Evolutionary conservation across 2,113 vertebrate genomes (phyloP).

Genomic region (Macheiramphus alcinus): DNA sequence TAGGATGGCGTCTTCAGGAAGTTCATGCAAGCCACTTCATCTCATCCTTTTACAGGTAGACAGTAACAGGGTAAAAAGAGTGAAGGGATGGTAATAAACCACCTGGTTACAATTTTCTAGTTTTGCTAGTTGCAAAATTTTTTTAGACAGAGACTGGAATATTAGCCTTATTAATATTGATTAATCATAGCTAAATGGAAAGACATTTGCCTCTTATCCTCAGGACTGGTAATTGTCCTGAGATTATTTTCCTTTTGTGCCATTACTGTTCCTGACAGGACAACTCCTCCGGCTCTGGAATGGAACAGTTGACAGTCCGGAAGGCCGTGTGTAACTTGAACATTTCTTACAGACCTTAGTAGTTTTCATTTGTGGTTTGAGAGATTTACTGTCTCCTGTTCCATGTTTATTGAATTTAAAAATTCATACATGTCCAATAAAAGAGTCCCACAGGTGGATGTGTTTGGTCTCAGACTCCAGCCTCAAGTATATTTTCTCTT

Average conservation of each 20-base stretch:
- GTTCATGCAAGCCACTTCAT: background rate
- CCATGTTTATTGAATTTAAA: background rate
- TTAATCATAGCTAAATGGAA: background rate
- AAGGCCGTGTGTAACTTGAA: background rate
- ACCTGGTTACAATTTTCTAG: background rate
- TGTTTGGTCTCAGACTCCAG: background rate
- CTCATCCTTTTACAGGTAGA: background rate
- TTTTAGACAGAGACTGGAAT: background rate
- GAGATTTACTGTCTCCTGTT: background rate
- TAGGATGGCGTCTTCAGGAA: background rate
- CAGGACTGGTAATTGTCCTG: background rate
- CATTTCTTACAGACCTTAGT: background rate
- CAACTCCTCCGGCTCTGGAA: background rate
- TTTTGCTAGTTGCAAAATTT: background rate
- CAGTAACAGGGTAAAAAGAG: background rate
- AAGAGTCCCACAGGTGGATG: background rate
- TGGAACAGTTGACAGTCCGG: background rate
- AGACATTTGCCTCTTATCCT: background rate
- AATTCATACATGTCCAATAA: background rate
- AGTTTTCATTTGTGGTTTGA: background rate
- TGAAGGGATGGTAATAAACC: background rate
- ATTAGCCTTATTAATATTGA: background rate
- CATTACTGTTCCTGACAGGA: background rate
- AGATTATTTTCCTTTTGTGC: background rate
- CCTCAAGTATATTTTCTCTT: background rate